Percentiles rank a stretch among this genome's conserved stretches.
phyloP scores from a whole-genome alignment of 1,140 invertebrate species.

The Caenorhabditis briggsae region DNA sequence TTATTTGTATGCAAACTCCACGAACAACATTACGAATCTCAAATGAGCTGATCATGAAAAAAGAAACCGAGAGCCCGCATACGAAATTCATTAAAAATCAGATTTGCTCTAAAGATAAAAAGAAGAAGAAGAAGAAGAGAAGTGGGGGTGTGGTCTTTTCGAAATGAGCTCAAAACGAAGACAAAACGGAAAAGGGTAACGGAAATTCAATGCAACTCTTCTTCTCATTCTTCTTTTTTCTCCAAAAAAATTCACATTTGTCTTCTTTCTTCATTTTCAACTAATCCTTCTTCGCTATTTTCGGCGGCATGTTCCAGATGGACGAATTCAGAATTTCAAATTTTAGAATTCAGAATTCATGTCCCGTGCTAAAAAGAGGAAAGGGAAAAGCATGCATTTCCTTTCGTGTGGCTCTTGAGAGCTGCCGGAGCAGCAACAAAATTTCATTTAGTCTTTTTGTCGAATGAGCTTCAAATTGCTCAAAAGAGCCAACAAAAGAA shows the following conservation, averaged over 20 bases:
- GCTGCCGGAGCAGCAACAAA: constrained; percentile 7
- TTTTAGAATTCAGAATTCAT: constrained; percentile 14
- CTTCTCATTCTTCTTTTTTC: not conserved
- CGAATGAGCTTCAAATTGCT: constrained; percentile 54
- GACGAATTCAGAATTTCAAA: constrained; percentile 35
- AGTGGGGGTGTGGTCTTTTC: not conserved
- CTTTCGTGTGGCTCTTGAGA: constrained; percentile 32
- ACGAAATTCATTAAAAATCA: constrained; percentile 51
- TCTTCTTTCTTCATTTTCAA: not conserved
- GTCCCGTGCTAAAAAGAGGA: not conserved
- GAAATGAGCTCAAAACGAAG: constrained; percentile 40
- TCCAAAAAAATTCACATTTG: not conserved
- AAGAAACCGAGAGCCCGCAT: not conserved
- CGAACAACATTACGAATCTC: too few relatives aligned
- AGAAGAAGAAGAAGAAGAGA: not conserved
- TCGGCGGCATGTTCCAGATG: constrained; percentile 20
- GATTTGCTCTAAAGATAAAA: constrained; percentile 40
- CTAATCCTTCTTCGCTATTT: not conserved
- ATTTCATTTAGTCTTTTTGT: constrained; percentile 55
- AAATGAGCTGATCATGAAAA: too few relatives aligned
- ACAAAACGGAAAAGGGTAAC: too few relatives aligned
- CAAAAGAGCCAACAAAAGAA: not conserved
- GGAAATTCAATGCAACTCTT: constrained; percentile 36
- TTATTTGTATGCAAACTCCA: too few relatives aligned
- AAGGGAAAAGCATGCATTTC: not conserved